Evolutionary conservation across 2,888 invertebrate species (phyloP), one percentile per base, ranked within the genome.

Genomic region (Tricholauxania praeusta): DNA sequence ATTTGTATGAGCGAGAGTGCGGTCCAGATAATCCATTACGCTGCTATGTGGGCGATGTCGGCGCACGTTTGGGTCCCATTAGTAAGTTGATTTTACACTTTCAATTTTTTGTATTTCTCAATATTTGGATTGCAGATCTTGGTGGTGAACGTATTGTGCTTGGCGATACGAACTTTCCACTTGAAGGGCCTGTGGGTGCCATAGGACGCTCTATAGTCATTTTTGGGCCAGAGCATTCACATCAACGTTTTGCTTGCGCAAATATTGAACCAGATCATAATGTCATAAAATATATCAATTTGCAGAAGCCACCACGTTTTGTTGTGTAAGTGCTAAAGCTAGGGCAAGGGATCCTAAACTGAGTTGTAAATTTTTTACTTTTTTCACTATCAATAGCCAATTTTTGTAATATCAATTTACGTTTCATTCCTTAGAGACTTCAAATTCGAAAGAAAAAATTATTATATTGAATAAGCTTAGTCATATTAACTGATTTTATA

Each of bases 251-350:
- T 84, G 96, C 96, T 1, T 97, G 97, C 86, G 96, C 96, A 69
- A 97, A 96, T 85, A 95, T 97, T 76, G 93, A 94, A 83, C 94
- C 95, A 0, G 97, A 97, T 84, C 92, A 94, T 83, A 95, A 97
- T 85, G 95, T 96, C 75, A 92, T 96, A 67, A 96, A 96, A 88
- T 96, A 93, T 82, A 93, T 93, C 0, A 96, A 96, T 79, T 91
- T 97, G 48, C 92, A 93, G 86, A 94, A 93, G 85, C 94, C 96
- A 63, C 96, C 96, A 1, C 89, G 94, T 86, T 97, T 97, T 87
- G 94, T 96, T 19, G 90, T 95, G 96, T 96, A 89, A 91, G 84
- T 79, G 15, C 51, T 63, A 5, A 53, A n/a, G 17, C 53, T n/a
- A 51, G 6, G 52, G 28, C 2, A 28, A 28, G 4, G 4, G 28